Conservation (phyloP, 2,888 invertebrate genomes). For the Apodemia zela region DNA sequence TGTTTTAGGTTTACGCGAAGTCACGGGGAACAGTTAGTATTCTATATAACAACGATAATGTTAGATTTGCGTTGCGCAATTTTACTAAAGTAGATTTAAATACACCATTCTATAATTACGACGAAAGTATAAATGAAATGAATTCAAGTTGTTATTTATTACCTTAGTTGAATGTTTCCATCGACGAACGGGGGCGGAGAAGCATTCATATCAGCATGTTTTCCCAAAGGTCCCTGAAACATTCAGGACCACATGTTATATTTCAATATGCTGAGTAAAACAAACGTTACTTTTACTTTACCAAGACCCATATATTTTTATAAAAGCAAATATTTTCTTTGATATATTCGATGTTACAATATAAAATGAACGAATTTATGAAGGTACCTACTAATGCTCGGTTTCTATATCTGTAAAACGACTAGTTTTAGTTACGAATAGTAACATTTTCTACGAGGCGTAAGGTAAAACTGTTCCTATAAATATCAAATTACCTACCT, state of each 20-base stretch:
- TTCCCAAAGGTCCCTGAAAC: slow-evolving; percentile 52
- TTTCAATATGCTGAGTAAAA: slow-evolving; percentile 70
- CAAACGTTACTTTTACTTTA: slow-evolving; percentile 53
- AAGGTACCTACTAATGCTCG: background rate
- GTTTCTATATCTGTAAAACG: too few species aligned
- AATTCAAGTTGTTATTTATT: slow-evolving; percentile 31
- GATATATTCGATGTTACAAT: background rate
- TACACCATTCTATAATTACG: background rate
- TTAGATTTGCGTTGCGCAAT: too few species aligned
- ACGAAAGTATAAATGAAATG: background rate
- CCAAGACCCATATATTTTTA: slow-evolving; percentile 50
- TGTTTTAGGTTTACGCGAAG: too few species aligned
- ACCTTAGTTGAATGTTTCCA: slow-evolving; percentile 41
- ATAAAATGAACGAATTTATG: background rate
- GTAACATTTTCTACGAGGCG: too few species aligned
- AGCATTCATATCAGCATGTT: slow-evolving; percentile 45
- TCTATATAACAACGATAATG: too few species aligned
- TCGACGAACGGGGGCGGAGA: slow-evolving; percentile 25
- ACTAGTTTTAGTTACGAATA: too few species aligned
- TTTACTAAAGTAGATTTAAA: background rate
- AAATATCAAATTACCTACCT: too few species aligned
- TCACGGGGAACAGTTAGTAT: too few species aligned
- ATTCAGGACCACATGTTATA: slow-evolving; percentile 63
- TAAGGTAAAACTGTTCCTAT: too few species aligned
- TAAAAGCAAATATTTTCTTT: slow-evolving; percentile 40